phyloP scores from a whole-genome alignment of 2,113 vertebrate species.

The Coregonus clupeaformis region DNA sequence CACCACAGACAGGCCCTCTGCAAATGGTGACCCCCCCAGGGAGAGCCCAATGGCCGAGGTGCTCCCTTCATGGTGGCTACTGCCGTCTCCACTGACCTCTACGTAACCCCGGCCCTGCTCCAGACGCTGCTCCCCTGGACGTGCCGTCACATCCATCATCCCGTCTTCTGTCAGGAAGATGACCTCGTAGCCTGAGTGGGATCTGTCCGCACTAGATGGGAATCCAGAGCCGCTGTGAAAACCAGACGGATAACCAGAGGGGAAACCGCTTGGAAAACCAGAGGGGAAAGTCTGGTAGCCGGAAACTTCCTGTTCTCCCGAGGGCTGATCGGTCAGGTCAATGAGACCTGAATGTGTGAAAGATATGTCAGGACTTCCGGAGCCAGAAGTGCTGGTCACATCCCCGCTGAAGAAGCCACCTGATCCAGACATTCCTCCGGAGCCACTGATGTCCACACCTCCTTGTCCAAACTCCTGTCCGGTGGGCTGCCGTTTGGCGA shows the following conservation, averaged over 20 bases:
- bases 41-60: constrained; percentile 41
- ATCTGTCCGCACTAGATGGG: constrained; percentile 31
- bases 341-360: constrained; percentile 74
- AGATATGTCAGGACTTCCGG: constrained; percentile 72
- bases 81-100: constrained; percentile 66
- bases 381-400: constrained; percentile 51
- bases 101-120: constrained; percentile 77
- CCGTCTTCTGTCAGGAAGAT: constrained; percentile 75
- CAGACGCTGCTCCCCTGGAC: constrained; percentile 51
- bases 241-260: constrained; percentile 72
- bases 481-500: constrained; percentile 46
- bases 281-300: constrained; percentile 69
- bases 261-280: constrained; percentile 61
- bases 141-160: constrained; percentile 65
- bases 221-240: constrained; percentile 36
- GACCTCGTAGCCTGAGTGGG: constrained; percentile 39
- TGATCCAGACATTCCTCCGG: constrained; percentile 64
- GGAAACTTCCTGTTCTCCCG: constrained; percentile 80
- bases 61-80: constrained; percentile 42
- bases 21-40: constrained; percentile 13
- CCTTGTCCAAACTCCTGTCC: constrained; percentile 78
- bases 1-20: no score
- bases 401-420: constrained; percentile 37
- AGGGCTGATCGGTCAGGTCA: constrained; percentile 70
- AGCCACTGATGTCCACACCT: constrained; percentile 75